A percentile compares a stretch with the other conserved stretches of the same genome.
Conservation (phyloP, 2,888 invertebrate species). For the Geotrupes spiniger region DNA sequence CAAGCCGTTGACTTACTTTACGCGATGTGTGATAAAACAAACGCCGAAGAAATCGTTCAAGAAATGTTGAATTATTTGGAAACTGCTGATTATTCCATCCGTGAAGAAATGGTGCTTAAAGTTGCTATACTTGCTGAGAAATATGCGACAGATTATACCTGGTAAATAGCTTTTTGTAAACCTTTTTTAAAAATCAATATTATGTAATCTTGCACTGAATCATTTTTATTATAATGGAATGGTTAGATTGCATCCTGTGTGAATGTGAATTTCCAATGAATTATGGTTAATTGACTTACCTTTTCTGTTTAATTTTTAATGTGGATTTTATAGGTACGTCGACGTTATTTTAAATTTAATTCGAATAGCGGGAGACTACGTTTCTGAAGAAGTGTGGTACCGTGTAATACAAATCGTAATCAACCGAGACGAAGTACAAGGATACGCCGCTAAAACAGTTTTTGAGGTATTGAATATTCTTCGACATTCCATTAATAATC, state of each 20-base stretch:
- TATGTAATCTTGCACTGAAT: too few relatives aligned
- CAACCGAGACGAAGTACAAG: conserved; percentile 98
- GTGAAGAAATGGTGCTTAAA: conserved; percentile 99
- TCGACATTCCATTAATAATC: not conserved
- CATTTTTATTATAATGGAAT: too few relatives aligned
- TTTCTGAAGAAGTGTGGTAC: conserved; percentile 99
- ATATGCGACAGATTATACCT: conserved; percentile 98
- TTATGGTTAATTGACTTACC: too few relatives aligned
- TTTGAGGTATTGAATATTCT: conserved; percentile 70
- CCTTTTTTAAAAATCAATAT: too few relatives aligned
- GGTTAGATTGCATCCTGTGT: too few relatives aligned
- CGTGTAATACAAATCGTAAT: conserved; percentile 99
- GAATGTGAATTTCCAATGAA: too few relatives aligned
- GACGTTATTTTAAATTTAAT: conserved; percentile 99
- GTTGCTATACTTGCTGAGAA: conserved; percentile 99
- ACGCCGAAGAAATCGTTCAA: conserved; percentile 98
- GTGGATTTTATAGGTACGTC: conserved; percentile 58
- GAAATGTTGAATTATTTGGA: conserved; percentile 99
- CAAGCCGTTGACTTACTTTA: conserved; percentile 97
- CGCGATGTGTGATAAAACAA: conserved; percentile 99
- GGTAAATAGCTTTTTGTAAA: too few relatives aligned
- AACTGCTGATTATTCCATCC: conserved; percentile 98
- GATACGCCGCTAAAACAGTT: conserved; percentile 99
- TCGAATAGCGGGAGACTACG: conserved; percentile 99
- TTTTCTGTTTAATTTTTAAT: conserved; percentile 42